A percentile compares a stretch with the other conserved stretches of the same genome.
These are phyloP conservation scores for Amphiprion ocellaris DNA, from an alignment of 2,113 vertebrate genomes.

Conservation along the genomic window DNA sequence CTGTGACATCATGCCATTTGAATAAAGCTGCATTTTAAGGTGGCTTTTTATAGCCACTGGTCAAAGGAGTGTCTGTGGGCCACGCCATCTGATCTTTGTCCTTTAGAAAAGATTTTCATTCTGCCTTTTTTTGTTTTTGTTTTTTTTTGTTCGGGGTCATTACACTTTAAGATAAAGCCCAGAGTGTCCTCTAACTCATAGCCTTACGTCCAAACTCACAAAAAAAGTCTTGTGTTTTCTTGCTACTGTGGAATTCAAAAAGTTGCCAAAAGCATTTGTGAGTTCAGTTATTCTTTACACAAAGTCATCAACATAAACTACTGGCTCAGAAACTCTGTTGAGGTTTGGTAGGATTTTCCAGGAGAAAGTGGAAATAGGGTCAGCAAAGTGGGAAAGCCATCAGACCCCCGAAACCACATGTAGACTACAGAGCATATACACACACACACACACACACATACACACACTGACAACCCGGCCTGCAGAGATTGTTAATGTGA, in stretches of 20 bases:
- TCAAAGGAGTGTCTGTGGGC: too few relatives aligned
- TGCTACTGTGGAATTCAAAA: slow-evolving; percentile 36
- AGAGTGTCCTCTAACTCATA: background rate
- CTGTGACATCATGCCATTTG: too few relatives aligned
- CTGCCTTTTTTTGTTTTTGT: too few relatives aligned
- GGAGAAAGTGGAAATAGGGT: slow-evolving; percentile 66
- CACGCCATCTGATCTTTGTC: too few relatives aligned
- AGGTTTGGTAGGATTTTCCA: slow-evolving; percentile 60
- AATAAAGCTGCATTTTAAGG: too few relatives aligned
- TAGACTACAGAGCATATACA: slow-evolving; percentile 35
- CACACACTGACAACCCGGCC: slow-evolving; percentile 47
- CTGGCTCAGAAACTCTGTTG: slow-evolving; percentile 33
- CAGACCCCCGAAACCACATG: slow-evolving; percentile 58
- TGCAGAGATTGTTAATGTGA: slow-evolving; percentile 69
- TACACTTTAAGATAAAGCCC: too few relatives aligned
- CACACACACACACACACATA: slow-evolving; percentile 39
- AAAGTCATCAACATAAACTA: slow-evolving; percentile 41
- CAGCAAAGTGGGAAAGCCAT: slow-evolving; percentile 52
- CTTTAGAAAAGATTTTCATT: too few relatives aligned
- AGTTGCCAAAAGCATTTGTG: slow-evolving; percentile 42
- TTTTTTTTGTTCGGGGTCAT: too few relatives aligned
- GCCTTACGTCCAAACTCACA: slow-evolving; percentile 6
- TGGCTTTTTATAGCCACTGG: too few relatives aligned
- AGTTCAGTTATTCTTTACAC: slow-evolving; percentile 50
- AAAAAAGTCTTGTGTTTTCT: slow-evolving; percentile 19